These are phyloP conservation scores for Caretta caretta DNA, from an alignment of 2,113 vertebrate species.

Conservation along the genomic window DNA sequence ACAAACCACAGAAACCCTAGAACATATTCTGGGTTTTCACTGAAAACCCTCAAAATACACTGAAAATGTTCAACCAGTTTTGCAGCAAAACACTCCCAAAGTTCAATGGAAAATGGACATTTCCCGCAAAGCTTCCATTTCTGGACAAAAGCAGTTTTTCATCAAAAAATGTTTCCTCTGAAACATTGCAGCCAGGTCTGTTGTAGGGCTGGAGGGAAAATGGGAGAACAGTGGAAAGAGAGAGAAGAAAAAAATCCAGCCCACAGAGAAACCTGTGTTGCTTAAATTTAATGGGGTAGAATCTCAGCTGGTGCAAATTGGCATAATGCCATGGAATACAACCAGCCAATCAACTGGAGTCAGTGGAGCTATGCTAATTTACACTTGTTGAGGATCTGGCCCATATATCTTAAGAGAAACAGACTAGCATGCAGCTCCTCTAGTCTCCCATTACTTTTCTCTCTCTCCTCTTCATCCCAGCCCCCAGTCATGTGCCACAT, in stretches of 20 bases:
- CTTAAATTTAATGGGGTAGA: slow-evolving; percentile 67
- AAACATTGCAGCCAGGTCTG: slow-evolving; percentile 69
- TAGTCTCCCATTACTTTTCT: neutral
- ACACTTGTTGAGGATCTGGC: slow-evolving; percentile 54
- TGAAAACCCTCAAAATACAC: slow-evolving; percentile 65
- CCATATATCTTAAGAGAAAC: slow-evolving; percentile 69
- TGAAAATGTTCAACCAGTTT: slow-evolving; percentile 69
- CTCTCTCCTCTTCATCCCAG: slow-evolving; percentile 30
- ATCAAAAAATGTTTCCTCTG: slow-evolving; percentile 66
- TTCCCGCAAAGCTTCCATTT: slow-evolving; percentile 72
- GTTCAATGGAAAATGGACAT: slow-evolving; percentile 59
- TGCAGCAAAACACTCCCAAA: slow-evolving; percentile 60
- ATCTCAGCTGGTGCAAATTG: slow-evolving; percentile 65
- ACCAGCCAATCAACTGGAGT: slow-evolving; percentile 51
- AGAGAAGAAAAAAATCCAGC: slow-evolving; percentile 33
- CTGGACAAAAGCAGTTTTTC: slow-evolving; percentile 50
- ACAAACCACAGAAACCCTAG: slow-evolving; percentile 38
- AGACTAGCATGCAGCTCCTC: slow-evolving; percentile 64
- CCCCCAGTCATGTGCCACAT: neutral
- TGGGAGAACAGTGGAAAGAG: neutral
- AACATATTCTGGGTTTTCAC: slow-evolving; percentile 36
- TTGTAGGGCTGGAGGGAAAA: neutral
- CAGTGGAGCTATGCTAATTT: slow-evolving; percentile 68
- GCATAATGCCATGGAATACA: slow-evolving; percentile 45
- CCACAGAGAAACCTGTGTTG: slow-evolving; percentile 41